Evolutionary conservation across 2,888 invertebrate species (phyloP), one percentile per base, ranked within the genome.

Genomic region (Hermaeophaga mercurialis): DNA sequence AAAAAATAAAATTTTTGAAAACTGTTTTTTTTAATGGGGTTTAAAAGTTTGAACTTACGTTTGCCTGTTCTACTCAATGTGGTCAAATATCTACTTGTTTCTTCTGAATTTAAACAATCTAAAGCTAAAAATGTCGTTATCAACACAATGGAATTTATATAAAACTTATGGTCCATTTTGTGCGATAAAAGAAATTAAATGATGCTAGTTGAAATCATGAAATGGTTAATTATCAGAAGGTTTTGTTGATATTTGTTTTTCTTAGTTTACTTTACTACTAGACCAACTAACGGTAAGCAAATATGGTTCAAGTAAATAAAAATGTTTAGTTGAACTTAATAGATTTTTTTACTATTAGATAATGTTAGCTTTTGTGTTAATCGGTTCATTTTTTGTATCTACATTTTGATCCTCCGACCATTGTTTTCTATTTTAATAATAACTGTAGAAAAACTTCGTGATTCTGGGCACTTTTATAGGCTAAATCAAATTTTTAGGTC

Each of bases 301-400:
- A 39, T 39, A 19, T 39, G 22, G 39, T 39, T 22, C n/a, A 39
- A n/a, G 39, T 22, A 39, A 39, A 39, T 39, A 39, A 39, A 39
- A 36, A n/a, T n/a, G n/a, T n/a, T n/a, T n/a, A n/a, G n/a, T n/a
- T n/a, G n/a, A n/a, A n/a, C n/a, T n/a, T n/a, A n/a, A n/a, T n/a
- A n/a, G n/a, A n/a, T n/a, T n/a, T n/a, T n/a, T n/a, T n/a, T n/a
- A n/a, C n/a, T n/a, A n/a, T n/a, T n/a, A n/a, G n/a, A n/a, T n/a
- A n/a, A n/a, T n/a, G n/a, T n/a, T n/a, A n/a, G n/a, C n/a, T n/a
- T n/a, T n/a, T n/a, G n/a, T n/a, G n/a, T n/a, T n/a, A n/a, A n/a
- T n/a, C n/a, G n/a, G n/a, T n/a, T n/a, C n/a, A n/a, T n/a, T n/a
- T n/a, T n/a, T n/a, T n/a, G n/a, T n/a, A n/a, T n/a, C n/a, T n/a